phyloP scores from a whole-genome alignment of 2,888 invertebrate species.

The Clanis bilineata region DNA sequence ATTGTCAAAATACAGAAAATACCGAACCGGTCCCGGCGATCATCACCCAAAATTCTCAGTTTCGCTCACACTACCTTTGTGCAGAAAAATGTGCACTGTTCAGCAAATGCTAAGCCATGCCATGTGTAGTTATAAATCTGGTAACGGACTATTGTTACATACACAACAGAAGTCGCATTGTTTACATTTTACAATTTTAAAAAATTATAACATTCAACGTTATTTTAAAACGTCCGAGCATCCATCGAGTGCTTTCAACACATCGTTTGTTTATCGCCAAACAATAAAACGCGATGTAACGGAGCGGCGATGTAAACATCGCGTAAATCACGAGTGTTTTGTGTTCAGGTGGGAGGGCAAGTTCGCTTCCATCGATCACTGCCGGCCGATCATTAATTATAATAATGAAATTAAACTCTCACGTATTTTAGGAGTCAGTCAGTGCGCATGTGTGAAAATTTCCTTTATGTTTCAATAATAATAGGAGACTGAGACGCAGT shows the following conservation, averaged over 20 bases:
- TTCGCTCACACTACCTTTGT: no score
- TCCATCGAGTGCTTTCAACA: constrained; percentile 10
- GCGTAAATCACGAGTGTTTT: constrained; percentile 5
- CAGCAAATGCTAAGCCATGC: no score
- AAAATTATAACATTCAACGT: constrained; percentile 1
- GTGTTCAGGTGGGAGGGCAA: background rate
- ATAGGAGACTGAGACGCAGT: no score
- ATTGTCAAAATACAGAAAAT: no score
- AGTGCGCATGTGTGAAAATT: background rate
- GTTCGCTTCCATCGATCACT: constrained; percentile 1
- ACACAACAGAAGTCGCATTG: background rate
- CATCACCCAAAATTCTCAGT: no score
- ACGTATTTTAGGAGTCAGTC: background rate
- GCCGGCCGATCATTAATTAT: background rate
- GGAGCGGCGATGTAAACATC: background rate
- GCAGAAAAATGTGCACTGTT: no score
- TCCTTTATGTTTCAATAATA: no score
- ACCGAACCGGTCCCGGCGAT: no score
- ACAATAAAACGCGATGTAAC: constrained; percentile 13
- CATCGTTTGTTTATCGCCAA: constrained; percentile 1
- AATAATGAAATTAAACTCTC: constrained; percentile 3
- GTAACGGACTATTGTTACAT: background rate
- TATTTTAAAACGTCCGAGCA: background rate
- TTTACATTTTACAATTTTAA: constrained; percentile 5
- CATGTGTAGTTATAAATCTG: background rate